Evolutionary conservation across 2,888 invertebrate genomes (phyloP).

Genomic region (Diaphora mendica): DNA sequence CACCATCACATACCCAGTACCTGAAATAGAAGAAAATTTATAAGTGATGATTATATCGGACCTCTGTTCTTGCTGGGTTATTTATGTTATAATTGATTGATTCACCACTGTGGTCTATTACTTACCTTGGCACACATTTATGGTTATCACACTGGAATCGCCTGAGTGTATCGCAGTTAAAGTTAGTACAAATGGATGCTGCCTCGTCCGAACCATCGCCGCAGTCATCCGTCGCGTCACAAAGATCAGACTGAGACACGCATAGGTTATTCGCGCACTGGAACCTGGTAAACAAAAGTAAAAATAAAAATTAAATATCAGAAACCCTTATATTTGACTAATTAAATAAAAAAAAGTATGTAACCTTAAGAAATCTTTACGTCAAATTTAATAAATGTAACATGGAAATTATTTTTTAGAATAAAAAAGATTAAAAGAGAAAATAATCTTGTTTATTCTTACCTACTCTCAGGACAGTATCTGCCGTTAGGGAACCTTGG

Average conservation of each 20-base stretch:
- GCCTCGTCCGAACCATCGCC: constrained; percentile 96
- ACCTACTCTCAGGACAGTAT: constrained; percentile 93
- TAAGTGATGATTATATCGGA: neutral
- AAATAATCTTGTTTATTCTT: constrained; percentile 14
- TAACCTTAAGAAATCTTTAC: no score
- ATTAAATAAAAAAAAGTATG: no score
- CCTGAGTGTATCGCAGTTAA: constrained; percentile 93
- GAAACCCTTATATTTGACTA: no score
- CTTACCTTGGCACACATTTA: constrained; percentile 91
- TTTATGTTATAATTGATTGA: neutral
- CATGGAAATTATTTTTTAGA: neutral
- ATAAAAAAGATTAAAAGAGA: neutral
- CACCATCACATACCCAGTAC: constrained; percentile 95
- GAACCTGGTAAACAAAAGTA: constrained; percentile 85
- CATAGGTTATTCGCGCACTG: constrained; percentile 97
- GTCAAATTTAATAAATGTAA: neutral
- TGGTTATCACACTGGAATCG: constrained; percentile 97
- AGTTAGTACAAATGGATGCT: constrained; percentile 92
- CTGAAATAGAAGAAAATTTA: constrained; percentile 49
- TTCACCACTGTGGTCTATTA: neutral
- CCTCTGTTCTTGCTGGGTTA: neutral
- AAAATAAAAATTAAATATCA: neutral
- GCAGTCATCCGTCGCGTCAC: constrained; percentile 97
- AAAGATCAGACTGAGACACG: constrained; percentile 94
- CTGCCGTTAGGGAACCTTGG: constrained; percentile 95